Evolutionary conservation across 1,140 invertebrate genomes (phyloP).

Genomic region (Trichoplusia ni): DNA sequence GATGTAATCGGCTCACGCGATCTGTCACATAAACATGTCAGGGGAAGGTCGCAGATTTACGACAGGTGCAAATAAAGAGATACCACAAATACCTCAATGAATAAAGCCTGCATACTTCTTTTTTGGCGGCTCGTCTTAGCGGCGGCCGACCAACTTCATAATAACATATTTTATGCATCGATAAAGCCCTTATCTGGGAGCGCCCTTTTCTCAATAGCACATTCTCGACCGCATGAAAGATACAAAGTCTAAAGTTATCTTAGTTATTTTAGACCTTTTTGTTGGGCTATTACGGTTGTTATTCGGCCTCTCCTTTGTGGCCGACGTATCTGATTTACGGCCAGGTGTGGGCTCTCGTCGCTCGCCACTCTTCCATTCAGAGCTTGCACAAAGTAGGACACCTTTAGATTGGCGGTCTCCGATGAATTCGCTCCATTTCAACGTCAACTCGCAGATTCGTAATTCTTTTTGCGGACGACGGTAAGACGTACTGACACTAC

Average conservation of each 20-base stretch:
- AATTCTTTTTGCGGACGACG: slow-evolving; percentile 27
- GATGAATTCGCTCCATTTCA: slow-evolving; percentile 51
- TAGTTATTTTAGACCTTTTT: slow-evolving; percentile 50
- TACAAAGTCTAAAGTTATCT: slow-evolving; percentile 45
- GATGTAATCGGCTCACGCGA: slow-evolving; percentile 34
- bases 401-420: slow-evolving; percentile 53
- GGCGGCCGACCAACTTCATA: slow-evolving; percentile 63
- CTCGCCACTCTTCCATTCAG: slow-evolving; percentile 59
- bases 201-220: slow-evolving; percentile 69
- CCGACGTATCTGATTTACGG: slow-evolving; percentile 67
- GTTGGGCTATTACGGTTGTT: slow-evolving; percentile 42
- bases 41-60: slow-evolving; percentile 55
- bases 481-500: background rate
- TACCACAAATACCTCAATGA: slow-evolving; percentile 59
- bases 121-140: slow-evolving; percentile 41
- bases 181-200: slow-evolving; percentile 70
- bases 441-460: slow-evolving; percentile 38
- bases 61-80: slow-evolving; percentile 71
- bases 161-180: slow-evolving; percentile 75
- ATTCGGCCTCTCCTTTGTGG: slow-evolving; percentile 36
- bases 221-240: slow-evolving; percentile 59
- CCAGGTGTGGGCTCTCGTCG: slow-evolving; percentile 62
- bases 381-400: slow-evolving; percentile 65
- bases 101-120: slow-evolving; percentile 51
- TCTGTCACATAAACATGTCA: slow-evolving; percentile 27